These are phyloP conservation scores for Momotus momota DNA, from an alignment of 2,797 vertebrate species.

Conservation along the genomic window DNA sequence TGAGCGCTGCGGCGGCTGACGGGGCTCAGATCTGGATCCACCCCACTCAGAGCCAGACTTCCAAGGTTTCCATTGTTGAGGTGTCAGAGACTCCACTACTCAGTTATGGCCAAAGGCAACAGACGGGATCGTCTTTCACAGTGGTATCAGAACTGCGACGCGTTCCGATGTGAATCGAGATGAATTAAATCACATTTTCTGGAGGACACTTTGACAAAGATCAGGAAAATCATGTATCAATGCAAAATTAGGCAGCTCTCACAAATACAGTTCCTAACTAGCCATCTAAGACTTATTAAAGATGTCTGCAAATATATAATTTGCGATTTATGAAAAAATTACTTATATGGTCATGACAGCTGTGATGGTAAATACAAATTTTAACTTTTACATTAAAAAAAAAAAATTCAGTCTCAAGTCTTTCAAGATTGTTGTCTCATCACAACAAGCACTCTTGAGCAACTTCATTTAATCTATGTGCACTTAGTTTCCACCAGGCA, in stretches of 20 bases:
- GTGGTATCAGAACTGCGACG: not conserved
- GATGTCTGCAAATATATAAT: not conserved
- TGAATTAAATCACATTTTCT: not conserved
- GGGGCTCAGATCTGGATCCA: not conserved
- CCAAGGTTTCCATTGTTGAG: not conserved
- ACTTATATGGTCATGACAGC: not conserved
- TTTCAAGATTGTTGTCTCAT: not conserved
- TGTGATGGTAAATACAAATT: not conserved
- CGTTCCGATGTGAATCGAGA: not conserved
- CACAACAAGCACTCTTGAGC: not conserved
- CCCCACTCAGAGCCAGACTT: not conserved
- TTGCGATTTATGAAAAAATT: not conserved
- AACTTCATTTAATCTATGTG: not conserved
- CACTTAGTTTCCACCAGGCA: not conserved
- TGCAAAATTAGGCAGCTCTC: not conserved
- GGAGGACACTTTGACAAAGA: not conserved
- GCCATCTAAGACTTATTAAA: not conserved
- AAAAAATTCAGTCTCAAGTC: not conserved
- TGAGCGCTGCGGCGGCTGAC: not conserved
- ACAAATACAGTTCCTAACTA: not conserved
- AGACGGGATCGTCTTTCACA: not conserved
- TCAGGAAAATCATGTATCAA: not conserved
- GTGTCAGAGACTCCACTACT: not conserved
- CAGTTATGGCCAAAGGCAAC: slow-evolving; percentile 5
- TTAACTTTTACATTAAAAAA: not conserved